A percentile compares a stretch with the other conserved stretches of the same genome.
Conservation (phyloP, 2,797 vertebrate species). For the Acrossocheilus wenchowensis region DNA sequence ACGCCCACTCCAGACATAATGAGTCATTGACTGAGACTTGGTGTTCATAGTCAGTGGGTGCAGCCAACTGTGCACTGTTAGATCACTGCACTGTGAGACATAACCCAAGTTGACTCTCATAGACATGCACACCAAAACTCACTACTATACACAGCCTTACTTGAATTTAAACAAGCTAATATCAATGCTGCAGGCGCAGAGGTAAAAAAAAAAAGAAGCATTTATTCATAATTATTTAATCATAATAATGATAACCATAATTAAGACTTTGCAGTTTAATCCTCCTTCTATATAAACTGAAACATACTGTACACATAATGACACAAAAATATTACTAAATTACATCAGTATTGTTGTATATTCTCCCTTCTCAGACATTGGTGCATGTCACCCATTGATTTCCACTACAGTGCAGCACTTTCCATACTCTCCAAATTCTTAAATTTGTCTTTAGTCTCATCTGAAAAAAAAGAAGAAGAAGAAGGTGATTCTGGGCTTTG, state of each 20-base stretch:
- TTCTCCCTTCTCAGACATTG: background rate
- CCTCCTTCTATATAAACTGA: too few relatives aligned
- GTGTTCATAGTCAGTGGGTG: constrained; percentile 56
- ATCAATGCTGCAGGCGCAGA: background rate
- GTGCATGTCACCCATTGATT: background rate
- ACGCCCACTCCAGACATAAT: constrained; percentile 62
- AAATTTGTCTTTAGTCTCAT: background rate
- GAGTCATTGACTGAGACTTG: constrained; percentile 67
- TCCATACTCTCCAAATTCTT: background rate
- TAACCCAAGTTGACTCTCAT: constrained; percentile 32
- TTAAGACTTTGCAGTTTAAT: background rate
- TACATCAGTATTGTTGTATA: background rate
- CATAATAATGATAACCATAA: too few relatives aligned
- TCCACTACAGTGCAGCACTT: background rate
- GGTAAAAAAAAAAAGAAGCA: background rate
- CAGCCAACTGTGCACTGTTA: constrained; percentile 49
- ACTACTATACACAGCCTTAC: background rate
- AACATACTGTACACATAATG: background rate
- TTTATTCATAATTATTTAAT: background rate
- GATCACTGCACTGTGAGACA: constrained; percentile 60
- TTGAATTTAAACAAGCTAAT: background rate
- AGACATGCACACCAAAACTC: constrained; percentile 3
- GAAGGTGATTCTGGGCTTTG: background rate
- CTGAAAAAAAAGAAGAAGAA: background rate
- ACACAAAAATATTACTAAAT: background rate